Base-by-base conservation (phyloP, 2,113 vertebrate genomes). In the Stigmatopora argus region DNA sequence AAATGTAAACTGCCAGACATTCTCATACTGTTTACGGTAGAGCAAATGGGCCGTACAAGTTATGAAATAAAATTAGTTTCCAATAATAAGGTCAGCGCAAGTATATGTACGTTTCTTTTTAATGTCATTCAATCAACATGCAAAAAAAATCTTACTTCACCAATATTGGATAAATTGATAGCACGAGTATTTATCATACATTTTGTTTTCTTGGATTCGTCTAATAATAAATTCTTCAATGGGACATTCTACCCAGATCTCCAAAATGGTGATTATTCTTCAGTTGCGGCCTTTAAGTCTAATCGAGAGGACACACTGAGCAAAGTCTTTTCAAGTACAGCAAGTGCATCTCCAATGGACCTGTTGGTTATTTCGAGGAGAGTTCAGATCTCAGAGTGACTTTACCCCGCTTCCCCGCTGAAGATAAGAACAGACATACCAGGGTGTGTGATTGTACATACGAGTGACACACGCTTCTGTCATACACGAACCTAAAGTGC, bases 351-450 rank as follows among this genome's bases (percentile, higher is more conserved):
- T 77, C 57, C 70, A 70, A 76, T 17, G 56, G 65, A 65, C 48
- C 17, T 4, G 73, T 70, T 77, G 72, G 62, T 77, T 83, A 73
- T 83, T 82, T 77, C 64, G 68, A 82, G 71, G 52, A 78, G 64
- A 35, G 75, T 4, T 77, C 65, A 70, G 80, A 78, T 79, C 78
- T 70, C 75, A 63, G 52, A 7, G 18, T 81, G 83, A 81, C 72
- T 73, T 82, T 49, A 45, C 55, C 52, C 69, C 51, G 38, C 70
- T 78, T 63, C 58, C 19, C 62, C 70, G 7, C 51, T 41, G 72
- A 73, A 83, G 81, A 72, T 78, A 76, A 72, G 65, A 46, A 74
- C 52, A 34, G 44, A 67, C 70, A 74, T 80, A 31, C 26, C 26
- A 69, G 78, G 77, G 70, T 77, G 69, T 51, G n/a, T 19, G 60